Evolutionary conservation across 2,113 vertebrate genomes (phyloP).

Genomic region (Chlamydotis undulata): DNA sequence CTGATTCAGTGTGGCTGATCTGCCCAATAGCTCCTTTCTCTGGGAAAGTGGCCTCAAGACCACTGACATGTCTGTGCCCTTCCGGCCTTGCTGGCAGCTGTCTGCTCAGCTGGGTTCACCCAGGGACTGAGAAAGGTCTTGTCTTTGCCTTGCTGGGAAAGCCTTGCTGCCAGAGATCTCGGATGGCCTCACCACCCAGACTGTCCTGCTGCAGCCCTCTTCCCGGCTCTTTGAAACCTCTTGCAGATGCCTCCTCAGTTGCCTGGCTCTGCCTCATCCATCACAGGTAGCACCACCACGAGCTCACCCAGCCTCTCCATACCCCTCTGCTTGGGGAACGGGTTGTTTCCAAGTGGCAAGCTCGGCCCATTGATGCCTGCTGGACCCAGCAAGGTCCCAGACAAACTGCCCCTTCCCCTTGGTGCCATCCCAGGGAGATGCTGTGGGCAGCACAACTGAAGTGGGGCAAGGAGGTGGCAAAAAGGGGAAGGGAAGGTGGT

Average conservation of each 20-base stretch:
- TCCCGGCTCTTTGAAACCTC: background rate
- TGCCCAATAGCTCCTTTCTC: background rate
- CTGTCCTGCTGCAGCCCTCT: background rate
- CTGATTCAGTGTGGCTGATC: background rate
- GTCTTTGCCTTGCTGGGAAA: background rate
- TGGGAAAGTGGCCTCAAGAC: rapidly evolving
- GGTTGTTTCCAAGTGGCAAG: background rate
- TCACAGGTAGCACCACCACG: rapidly evolving
- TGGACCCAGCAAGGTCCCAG: background rate
- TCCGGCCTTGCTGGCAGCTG: background rate
- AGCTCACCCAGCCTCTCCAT: background rate
- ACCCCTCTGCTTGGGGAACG: background rate
- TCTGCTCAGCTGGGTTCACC: background rate
- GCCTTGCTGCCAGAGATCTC: background rate
- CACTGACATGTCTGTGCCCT: rapidly evolving
- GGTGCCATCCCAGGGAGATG: background rate
- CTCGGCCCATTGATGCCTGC: rapidly evolving
- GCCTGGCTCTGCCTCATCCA: background rate
- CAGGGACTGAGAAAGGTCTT: background rate
- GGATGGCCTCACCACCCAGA: background rate
- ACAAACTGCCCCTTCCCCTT: background rate
- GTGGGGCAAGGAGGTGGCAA: background rate
- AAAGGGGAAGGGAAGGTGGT: background rate
- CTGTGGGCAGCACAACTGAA: background rate
- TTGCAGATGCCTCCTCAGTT: background rate